Percentiles rank a stretch among this genome's conserved stretches.
Conservation (phyloP, 2,888 invertebrate species). For the Drosophila suboccidentalis region DNA sequence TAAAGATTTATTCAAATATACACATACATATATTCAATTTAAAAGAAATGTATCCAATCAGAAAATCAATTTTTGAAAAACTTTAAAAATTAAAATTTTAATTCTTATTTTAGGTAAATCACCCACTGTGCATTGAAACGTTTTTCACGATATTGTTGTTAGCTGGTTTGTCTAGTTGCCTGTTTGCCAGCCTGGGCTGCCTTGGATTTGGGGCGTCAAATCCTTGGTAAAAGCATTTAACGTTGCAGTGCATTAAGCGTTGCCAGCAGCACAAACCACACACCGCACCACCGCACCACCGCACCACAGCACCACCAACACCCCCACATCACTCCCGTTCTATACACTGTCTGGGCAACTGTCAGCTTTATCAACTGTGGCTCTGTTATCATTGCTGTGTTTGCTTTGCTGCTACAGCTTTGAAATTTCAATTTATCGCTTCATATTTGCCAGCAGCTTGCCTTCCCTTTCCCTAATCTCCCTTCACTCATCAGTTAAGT, state of each 20-base stretch:
- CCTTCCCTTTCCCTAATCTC: not conserved
- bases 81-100: too few relatives aligned
- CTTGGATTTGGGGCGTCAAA: slow-evolving; percentile 73
- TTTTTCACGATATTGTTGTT: slow-evolving; percentile 71
- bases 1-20: too few relatives aligned
- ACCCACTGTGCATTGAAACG: slow-evolving; percentile 30
- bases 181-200: slow-evolving; percentile 50
- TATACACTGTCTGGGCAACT: slow-evolving; percentile 23
- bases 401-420: slow-evolving; percentile 63
- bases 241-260: slow-evolving; percentile 79
- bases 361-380: slow-evolving; percentile 53
- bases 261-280: slow-evolving; percentile 8
- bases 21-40: too few relatives aligned
- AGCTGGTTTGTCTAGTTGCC: slow-evolving; percentile 29
- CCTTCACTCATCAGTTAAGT: slow-evolving; percentile 17
- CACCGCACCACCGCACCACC: not conserved
- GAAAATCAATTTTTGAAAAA: too few relatives aligned
- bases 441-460: slow-evolving; percentile 59
- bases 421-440: slow-evolving; percentile 79
- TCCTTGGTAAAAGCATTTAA: slow-evolving; percentile 83
- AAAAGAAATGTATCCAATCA: too few relatives aligned
- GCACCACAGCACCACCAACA: not conserved
- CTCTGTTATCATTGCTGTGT: slow-evolving; percentile 67
- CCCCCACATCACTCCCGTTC: not conserved
- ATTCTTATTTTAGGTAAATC: not conserved